Percentiles rank a stretch among this genome's conserved stretches.
Conservation (phyloP, 2,113 vertebrate genomes). For the Sinocyclocheilus anophthalmus region DNA sequence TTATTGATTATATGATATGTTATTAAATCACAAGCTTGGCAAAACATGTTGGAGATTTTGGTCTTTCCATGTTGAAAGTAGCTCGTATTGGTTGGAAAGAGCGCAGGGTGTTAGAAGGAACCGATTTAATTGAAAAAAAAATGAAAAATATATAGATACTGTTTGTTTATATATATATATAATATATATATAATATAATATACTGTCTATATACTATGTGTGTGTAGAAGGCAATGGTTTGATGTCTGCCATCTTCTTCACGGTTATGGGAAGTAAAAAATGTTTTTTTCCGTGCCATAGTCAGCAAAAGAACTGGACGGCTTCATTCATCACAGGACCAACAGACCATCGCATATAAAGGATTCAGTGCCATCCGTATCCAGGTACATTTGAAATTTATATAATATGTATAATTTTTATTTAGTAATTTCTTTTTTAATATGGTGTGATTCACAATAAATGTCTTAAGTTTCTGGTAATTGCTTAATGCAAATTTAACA, state of each 20-base stretch:
- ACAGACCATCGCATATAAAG: conserved; percentile 92
- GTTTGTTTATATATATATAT: no score
- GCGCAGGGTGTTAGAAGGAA: background rate
- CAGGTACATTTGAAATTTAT: conserved; percentile 82
- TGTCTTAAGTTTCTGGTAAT: background rate
- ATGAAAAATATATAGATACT: no score
- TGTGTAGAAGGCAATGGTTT: background rate
- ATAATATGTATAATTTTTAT: background rate
- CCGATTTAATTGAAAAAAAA: no score
- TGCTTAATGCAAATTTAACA: no score
- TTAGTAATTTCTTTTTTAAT: background rate
- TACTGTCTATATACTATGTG: no score
- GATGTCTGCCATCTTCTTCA: conserved; percentile 42
- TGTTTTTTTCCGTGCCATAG: conserved; percentile 91
- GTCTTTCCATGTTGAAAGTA: background rate
- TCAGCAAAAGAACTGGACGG: conserved; percentile 97
- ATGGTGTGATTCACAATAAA: background rate
- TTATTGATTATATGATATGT: background rate
- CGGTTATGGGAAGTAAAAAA: conserved; percentile 91
- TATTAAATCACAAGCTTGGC: background rate
- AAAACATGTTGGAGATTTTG: background rate
- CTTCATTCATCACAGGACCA: conserved; percentile 95
- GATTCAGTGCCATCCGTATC: conserved; percentile 95
- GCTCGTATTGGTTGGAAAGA: background rate
- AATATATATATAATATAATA: no score